Evolutionary conservation across 2,797 vertebrate genomes (phyloP).

Genomic region (Helicolenus hilgendorfi): DNA sequence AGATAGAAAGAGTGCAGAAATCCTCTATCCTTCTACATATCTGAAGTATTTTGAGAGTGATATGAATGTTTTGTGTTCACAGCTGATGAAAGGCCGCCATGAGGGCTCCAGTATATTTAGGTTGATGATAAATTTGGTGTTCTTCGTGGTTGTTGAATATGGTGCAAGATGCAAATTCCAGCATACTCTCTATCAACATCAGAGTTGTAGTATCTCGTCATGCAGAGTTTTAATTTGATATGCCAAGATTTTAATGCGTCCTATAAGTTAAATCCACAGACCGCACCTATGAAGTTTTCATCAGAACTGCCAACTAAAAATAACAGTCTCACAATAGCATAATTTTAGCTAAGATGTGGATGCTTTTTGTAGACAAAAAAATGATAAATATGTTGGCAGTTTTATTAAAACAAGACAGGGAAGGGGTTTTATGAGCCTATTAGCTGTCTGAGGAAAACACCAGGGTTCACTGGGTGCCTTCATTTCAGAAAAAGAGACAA

Average conservation of each 20-base stretch:
- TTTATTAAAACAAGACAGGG: background rate
- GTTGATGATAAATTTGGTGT: background rate
- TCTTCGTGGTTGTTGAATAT: background rate
- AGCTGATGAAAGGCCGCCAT: background rate
- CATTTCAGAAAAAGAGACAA: background rate
- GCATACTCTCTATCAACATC: background rate
- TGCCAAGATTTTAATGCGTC: background rate
- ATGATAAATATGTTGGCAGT: background rate
- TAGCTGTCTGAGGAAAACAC: no score
- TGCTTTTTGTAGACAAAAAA: background rate
- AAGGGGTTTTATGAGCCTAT: background rate
- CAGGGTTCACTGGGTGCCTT: background rate
- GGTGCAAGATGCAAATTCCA: background rate
- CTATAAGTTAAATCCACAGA: background rate
- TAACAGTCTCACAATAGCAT: background rate
- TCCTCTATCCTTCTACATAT: background rate
- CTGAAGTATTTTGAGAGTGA: background rate
- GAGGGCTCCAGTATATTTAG: background rate
- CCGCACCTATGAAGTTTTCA: background rate
- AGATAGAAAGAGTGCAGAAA: background rate
- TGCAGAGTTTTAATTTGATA: background rate
- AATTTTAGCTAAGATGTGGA: background rate
- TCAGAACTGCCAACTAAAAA: background rate
- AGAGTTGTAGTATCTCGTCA: background rate
- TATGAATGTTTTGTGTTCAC: background rate